A percentile compares a stretch with the other conserved stretches of the same genome.
Conservation (phyloP, 2,888 invertebrate genomes). For the Apotomis capreana region DNA sequence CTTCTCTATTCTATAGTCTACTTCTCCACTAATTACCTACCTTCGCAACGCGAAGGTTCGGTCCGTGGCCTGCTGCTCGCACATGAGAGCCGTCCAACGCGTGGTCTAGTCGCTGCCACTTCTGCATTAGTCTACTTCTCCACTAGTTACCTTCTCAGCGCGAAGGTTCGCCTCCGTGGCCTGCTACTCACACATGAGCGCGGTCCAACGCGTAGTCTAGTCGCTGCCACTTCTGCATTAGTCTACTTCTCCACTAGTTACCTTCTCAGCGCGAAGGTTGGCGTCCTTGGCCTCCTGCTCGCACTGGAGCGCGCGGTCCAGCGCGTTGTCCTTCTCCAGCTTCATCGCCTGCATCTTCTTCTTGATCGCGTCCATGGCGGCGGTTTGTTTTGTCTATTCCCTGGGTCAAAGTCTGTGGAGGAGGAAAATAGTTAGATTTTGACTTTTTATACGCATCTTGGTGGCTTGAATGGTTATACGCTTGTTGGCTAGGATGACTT, state of each 20-base stretch:
- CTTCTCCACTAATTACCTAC: constrained; percentile 95
- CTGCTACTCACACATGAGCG: constrained; percentile 84
- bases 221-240: neutral
- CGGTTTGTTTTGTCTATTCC: constrained; percentile 78
- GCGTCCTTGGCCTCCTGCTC: constrained; percentile 98
- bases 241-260: constrained; percentile 55
- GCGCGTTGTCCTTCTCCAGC: constrained; percentile 99
- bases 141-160: constrained; percentile 80
- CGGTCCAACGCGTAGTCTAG: constrained; percentile 86
- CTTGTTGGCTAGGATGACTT: too few relatives aligned
- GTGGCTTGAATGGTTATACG: too few relatives aligned
- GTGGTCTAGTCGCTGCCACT: too few relatives aligned
- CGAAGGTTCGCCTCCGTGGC: constrained; percentile 89
- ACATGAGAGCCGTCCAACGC: too few relatives aligned
- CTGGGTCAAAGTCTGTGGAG: constrained; percentile 69
- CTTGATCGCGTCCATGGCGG: constrained; percentile 99
- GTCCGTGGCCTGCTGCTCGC: constrained; percentile 93
- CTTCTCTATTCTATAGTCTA: constrained; percentile 99
- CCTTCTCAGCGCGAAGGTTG: constrained; percentile 93
- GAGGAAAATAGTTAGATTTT: constrained; percentile 2
- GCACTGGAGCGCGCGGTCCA: constrained; percentile 98
- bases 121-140: too few relatives aligned
- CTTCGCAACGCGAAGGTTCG: constrained; percentile 86
- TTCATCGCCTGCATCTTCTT: constrained; percentile 99
- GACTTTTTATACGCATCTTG: neutral